Conservation (phyloP, 2,113 vertebrate species). For the Elgaria multicarinata region DNA sequence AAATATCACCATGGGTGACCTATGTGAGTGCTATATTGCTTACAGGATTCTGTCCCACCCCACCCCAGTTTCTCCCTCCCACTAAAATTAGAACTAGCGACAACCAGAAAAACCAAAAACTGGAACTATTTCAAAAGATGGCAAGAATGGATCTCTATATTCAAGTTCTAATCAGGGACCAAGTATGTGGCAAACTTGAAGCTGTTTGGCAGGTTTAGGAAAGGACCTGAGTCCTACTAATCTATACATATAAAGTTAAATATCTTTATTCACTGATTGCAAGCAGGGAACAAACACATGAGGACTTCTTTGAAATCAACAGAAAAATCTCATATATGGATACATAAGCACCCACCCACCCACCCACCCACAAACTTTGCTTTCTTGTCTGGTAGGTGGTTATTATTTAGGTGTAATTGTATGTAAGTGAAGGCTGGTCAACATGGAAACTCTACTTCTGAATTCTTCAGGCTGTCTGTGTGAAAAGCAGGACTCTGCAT, state of each 20-base stretch:
- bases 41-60: not conserved
- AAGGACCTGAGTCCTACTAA: not conserved
- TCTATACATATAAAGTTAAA: not conserved
- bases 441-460: not conserved
- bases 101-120: not conserved
- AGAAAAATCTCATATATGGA: not conserved
- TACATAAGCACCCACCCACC: not conserved
- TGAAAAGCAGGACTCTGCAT: not conserved
- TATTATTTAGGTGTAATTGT: not conserved
- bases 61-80: not conserved
- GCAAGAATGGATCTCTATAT: not conserved
- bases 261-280: too few relatives aligned
- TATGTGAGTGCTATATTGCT: constrained; percentile 54
- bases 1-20: constrained; percentile 52
- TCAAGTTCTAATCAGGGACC: not conserved
- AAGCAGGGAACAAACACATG: too few relatives aligned
- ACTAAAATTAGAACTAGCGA: not conserved
- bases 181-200: not conserved
- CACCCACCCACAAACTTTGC: not conserved
- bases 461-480: not conserved
- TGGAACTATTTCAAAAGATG: not conserved
- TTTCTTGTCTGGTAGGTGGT: not conserved
- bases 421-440: not conserved
- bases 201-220: not conserved
- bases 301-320: too few relatives aligned